Evolutionary conservation across 1,140 invertebrate genomes (phyloP).

Genomic region (Drosophila ercepeae): DNA sequence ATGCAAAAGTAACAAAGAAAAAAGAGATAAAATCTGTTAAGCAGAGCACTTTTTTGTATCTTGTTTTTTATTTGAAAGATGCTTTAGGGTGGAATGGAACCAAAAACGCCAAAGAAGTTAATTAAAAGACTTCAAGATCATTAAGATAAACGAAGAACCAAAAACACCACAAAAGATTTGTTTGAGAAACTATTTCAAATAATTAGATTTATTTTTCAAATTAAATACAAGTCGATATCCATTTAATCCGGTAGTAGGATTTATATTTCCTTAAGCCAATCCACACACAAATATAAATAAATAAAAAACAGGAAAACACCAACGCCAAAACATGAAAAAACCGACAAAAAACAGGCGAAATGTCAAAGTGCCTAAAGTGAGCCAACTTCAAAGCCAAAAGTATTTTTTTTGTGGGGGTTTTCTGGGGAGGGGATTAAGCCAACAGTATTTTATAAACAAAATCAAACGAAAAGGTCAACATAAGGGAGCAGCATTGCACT

Average conservation of each 20-base stretch:
- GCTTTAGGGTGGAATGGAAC: slow-evolving; percentile 4
- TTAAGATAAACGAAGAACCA: neutral
- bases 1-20: slow-evolving; percentile 30
- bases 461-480: slow-evolving; percentile 51
- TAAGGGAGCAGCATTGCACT: slow-evolving; percentile 23
- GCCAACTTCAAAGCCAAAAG: slow-evolving; percentile 27
- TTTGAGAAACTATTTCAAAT: neutral
- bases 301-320: neutral
- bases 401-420: slow-evolving; percentile 1
- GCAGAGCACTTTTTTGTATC: slow-evolving; percentile 23
- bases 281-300: neutral
- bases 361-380: slow-evolving; percentile 35
- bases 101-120: slow-evolving; percentile 10
- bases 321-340: slow-evolving; percentile 4
- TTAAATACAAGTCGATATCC: too few relatives aligned
- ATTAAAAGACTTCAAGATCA: slow-evolving; percentile 14
- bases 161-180: neutral
- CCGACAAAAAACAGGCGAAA: slow-evolving; percentile 5
- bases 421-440: slow-evolving; percentile 2
- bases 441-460: slow-evolving; percentile 49
- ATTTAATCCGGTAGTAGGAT: neutral
- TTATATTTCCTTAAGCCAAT: neutral
- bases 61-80: neutral
- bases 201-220: too few relatives aligned
- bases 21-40: slow-evolving; percentile 29